Evolutionary conservation across 2,888 invertebrate genomes (phyloP), one percentile per base, ranked within the genome.

Genomic region (Geophilus truncorum): DNA sequence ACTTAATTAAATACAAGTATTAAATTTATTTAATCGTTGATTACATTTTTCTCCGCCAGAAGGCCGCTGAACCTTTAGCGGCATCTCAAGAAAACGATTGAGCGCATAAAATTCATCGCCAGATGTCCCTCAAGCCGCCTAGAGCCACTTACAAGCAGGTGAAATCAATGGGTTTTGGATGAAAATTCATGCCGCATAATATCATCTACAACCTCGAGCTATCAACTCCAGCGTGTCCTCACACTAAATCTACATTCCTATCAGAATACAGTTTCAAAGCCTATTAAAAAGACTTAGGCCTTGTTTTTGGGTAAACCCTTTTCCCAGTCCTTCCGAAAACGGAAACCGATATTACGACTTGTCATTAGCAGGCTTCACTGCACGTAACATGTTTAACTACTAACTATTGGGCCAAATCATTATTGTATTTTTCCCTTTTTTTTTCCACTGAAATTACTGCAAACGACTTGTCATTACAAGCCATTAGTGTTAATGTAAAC

Each of bases 121-220:
- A 70, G 70, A 70, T 70, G 70, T 70, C 70, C 28, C 70, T 70
- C 28, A 70, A 70, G 70, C 25, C 70, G 70, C 70, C 70, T 70
- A 28, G 25, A 70, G 70, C 70, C 70, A 70, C 70, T 70, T 70
- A 70, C 70, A 70, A 28, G 70, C 70, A 70, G 70, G 70, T 70
- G 70, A 70, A 70, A 70, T 70, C 70, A 70, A 70, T 70, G 70
- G 70, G 70, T 70, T 70, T 70, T 70, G 28, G 70, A 70, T 70
- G 70, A 70, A 70, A 70, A 70, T 70, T 70, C 70, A 70, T 28
- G 70, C 70, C 70, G 70, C 70, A 70, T 70, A 70, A 25, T 25
- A 70, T 28, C 70, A 28, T 70, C 70, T 70, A 25, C 70, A 28
- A 28, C 28, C 28, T 70, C 70, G 12, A 70, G 70, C 70, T 70